These are phyloP conservation scores for Lagenorhynchus albirostris DNA, from an alignment of 2,113 vertebrate species.

Conservation along the genomic window DNA sequence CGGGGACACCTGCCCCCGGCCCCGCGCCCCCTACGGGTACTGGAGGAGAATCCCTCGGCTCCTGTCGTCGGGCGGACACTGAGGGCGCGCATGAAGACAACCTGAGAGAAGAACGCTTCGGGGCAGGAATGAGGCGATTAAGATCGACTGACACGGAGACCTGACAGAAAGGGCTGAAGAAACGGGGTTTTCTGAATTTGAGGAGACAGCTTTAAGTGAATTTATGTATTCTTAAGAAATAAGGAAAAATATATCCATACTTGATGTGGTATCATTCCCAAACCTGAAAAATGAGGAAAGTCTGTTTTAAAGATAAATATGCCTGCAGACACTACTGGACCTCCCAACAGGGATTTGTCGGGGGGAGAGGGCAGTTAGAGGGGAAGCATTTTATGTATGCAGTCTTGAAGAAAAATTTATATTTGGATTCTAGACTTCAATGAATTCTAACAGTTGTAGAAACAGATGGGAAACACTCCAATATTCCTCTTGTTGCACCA, in stretches of 20 bases:
- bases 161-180: slow-evolving; percentile 76
- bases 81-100: slow-evolving; percentile 10
- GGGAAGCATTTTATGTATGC: slow-evolving; percentile 35
- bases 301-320: slow-evolving; percentile 45
- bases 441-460: background rate
- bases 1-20: background rate
- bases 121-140: slow-evolving; percentile 65
- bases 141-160: slow-evolving; percentile 90
- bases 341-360: background rate
- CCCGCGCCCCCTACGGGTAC: background rate
- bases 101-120: slow-evolving; percentile 77
- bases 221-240: slow-evolving; percentile 43
- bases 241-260: slow-evolving; percentile 43
- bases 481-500: slow-evolving; percentile 1
- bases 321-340: background rate
- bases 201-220: background rate
- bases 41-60: background rate
- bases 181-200: background rate
- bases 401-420: slow-evolving; percentile 22
- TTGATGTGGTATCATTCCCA: slow-evolving; percentile 5
- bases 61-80: background rate
- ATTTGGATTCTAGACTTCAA: slow-evolving; percentile 27
- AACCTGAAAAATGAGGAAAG: slow-evolving; percentile 53
- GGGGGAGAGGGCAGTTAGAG: background rate
- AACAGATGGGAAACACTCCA: background rate